These are phyloP conservation scores for Lamprotornis superbus DNA, from an alignment of 2,113 vertebrate species.

Conservation along the genomic window DNA sequence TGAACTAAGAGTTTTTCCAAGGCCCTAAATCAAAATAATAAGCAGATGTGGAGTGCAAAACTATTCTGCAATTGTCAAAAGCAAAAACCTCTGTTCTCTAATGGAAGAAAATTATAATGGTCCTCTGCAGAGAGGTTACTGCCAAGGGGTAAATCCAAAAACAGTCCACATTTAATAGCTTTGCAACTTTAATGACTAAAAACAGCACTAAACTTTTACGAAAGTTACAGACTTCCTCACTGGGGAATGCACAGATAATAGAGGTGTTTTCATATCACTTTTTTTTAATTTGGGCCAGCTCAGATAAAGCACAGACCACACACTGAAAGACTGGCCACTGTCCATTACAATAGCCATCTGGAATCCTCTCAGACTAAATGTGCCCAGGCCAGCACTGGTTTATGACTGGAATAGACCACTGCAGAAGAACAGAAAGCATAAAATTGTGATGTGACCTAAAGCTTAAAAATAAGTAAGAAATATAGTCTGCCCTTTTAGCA, in stretches of 20 bases:
- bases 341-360: background rate
- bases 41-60: background rate
- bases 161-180: background rate
- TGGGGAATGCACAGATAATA: background rate
- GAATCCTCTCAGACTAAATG: background rate
- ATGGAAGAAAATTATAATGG: background rate
- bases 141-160: background rate
- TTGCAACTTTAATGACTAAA: background rate
- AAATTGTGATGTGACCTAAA: background rate
- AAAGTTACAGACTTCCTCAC: slow-evolving; percentile 19
- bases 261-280: background rate
- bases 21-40: background rate
- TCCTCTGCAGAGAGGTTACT: background rate
- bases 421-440: background rate
- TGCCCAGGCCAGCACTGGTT: background rate
- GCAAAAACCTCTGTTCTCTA: background rate
- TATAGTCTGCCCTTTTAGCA: background rate
- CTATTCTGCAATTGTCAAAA: background rate
- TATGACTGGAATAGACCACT: background rate
- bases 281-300: background rate
- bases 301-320: slow-evolving; percentile 9
- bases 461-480: background rate
- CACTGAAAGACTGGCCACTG: background rate
- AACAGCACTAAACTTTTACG: background rate
- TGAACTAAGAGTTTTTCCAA: background rate